Evolutionary conservation across 2,113 vertebrate species (phyloP).

Genomic region (Chaenocephalus aceratus): DNA sequence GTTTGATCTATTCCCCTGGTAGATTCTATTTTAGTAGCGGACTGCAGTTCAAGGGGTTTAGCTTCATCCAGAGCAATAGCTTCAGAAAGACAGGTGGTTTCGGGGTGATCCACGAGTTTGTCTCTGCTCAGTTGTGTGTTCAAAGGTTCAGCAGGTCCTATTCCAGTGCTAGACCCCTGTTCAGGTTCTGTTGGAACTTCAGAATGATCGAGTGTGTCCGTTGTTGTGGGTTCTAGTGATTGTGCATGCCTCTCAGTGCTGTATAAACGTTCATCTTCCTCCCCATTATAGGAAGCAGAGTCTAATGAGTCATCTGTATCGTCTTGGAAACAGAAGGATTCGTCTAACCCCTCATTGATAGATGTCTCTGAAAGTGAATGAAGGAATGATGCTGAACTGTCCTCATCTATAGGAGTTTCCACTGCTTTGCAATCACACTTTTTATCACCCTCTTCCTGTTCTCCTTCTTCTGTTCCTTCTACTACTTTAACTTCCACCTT

Average conservation of each 20-base stretch:
- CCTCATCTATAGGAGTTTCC: constrained; percentile 85
- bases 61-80: constrained; percentile 13
- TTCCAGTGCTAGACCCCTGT: constrained; percentile 8
- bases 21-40: constrained; percentile 26
- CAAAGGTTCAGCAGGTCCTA: constrained; percentile 37
- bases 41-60: constrained; percentile 4
- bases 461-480: constrained; percentile 61
- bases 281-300: constrained; percentile 91
- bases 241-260: constrained; percentile 90
- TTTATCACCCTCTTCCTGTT: constrained; percentile 42
- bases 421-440: constrained; percentile 60
- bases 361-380: constrained; percentile 95
- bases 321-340: constrained; percentile 93
- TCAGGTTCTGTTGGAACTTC: constrained; percentile 46
- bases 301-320: constrained; percentile 94
- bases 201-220: constrained; percentile 32
- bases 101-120: background rate
- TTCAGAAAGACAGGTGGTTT: constrained; percentile 36
- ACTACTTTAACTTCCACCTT: constrained; percentile 85
- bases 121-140: constrained; percentile 22
- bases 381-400: constrained; percentile 92
- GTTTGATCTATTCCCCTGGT: background rate
- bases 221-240: constrained; percentile 57
- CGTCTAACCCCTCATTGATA: constrained; percentile 91
- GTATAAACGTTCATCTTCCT: constrained; percentile 90